Evolutionary conservation across 2,888 invertebrate species (phyloP).

Genomic region (Cinara cedri): DNA sequence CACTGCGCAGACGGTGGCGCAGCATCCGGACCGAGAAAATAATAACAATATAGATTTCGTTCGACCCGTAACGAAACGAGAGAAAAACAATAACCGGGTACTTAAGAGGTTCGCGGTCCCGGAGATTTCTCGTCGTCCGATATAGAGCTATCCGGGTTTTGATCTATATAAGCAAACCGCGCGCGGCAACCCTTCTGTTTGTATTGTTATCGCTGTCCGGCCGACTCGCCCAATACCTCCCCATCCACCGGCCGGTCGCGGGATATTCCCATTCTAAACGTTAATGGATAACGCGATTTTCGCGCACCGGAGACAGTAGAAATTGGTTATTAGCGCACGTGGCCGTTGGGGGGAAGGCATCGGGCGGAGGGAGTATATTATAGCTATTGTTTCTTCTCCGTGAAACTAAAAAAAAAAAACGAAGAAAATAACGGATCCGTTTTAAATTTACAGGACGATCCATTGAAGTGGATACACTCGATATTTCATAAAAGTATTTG

Average conservation of each 20-base stretch:
- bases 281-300: constrained; percentile 40
- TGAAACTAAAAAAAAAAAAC: background rate
- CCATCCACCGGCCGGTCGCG: too few species aligned
- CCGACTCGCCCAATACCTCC: background rate
- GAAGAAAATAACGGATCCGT: constrained; percentile 15
- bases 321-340: constrained; percentile 27
- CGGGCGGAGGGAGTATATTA: too few species aligned
- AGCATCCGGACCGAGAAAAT: constrained; percentile 1
- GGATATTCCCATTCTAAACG: background rate
- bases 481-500: too few species aligned
- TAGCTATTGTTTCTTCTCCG: background rate
- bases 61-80: constrained; percentile 33
- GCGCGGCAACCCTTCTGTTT: constrained; percentile 34
- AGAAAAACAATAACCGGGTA: constrained; percentile 51
- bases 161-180: constrained; percentile 48
- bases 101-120: constrained; percentile 37
- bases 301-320: constrained; percentile 41
- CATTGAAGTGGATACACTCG: too few species aligned
- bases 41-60: constrained; percentile 41
- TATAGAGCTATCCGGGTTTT: constrained; percentile 34
- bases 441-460: too few species aligned
- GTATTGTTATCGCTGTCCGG: constrained; percentile 12
- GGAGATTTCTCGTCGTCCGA: constrained; percentile 51
- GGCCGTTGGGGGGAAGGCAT: background rate
- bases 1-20: too few species aligned